These are phyloP conservation scores for Aurelia sp. DNA, from an alignment of 30 jellyfish, hydroid and myxozoan genomes.

Conservation along the genomic window DNA sequence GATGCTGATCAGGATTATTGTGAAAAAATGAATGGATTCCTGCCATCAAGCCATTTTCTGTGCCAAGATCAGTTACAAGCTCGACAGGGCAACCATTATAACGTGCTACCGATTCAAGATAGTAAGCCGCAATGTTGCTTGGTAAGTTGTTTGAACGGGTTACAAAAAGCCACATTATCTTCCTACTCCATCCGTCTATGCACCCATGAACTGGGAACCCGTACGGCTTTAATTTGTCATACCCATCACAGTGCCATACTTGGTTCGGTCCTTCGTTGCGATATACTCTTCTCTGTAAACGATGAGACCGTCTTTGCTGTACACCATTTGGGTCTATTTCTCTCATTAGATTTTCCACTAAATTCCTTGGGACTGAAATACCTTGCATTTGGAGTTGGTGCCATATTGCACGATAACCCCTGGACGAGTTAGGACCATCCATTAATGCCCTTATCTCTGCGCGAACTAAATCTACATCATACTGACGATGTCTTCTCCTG, in stretches of 20 bases:
- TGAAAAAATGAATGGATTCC: constrained; percentile 71
- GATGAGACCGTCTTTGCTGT: too few species aligned
- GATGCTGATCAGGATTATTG: constrained; percentile 42
- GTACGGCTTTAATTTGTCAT: constrained; percentile 22
- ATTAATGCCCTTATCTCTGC: too few species aligned
- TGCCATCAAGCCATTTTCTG: constrained; percentile 76
- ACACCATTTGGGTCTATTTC: background rate
- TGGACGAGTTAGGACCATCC: too few species aligned
- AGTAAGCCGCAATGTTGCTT: constrained; percentile 30
- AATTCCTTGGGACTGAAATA: background rate
- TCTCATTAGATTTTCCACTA: background rate
- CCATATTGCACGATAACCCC: background rate
- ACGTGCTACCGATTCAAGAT: constrained; percentile 16
- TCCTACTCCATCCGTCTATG: constrained; percentile 78
- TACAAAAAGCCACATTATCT: constrained; percentile 2
- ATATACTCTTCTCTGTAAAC: too few species aligned
- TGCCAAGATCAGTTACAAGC: constrained; percentile 72
- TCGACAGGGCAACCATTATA: constrained; percentile 70
- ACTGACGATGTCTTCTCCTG: too few species aligned
- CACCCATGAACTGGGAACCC: constrained; percentile 85
- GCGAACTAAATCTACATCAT: too few species aligned
- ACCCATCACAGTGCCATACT: too few species aligned
- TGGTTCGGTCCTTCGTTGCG: too few species aligned
- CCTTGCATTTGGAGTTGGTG: background rate
- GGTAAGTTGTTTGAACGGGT: constrained; percentile 71